Conservation (phyloP, 2,888 invertebrate species). For the Yponomeuta plumbellus region DNA sequence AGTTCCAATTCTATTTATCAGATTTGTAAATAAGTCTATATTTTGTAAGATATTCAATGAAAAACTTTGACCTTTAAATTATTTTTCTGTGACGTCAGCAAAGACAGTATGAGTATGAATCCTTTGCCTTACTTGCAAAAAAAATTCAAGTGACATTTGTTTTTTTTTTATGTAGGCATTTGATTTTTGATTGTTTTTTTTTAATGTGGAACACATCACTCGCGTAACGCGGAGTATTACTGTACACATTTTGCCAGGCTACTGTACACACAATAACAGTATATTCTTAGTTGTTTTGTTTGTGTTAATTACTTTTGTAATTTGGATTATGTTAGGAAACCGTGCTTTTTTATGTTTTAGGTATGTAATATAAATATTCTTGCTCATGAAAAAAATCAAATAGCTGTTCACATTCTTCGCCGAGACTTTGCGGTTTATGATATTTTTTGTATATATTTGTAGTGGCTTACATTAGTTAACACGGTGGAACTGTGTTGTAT, state of each 20-base stretch:
- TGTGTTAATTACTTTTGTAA: not conserved
- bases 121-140: too few species aligned
- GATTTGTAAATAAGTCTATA: too few species aligned
- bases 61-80: too few species aligned
- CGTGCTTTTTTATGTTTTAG: not conserved
- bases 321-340: not conserved
- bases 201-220: too few species aligned
- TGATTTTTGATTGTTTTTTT: too few species aligned
- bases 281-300: not conserved
- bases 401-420: not conserved
- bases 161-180: too few species aligned
- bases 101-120: too few species aligned
- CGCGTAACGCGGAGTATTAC: too few species aligned
- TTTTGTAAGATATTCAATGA: too few species aligned
- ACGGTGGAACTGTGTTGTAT: not conserved
- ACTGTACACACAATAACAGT: not conserved
- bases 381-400: not conserved
- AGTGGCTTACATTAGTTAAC: not conserved
- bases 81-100: too few species aligned
- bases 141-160: too few species aligned
- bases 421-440: not conserved
- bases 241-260: not conserved
- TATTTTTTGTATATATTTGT: not conserved
- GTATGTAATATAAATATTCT: not conserved
- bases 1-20: too few species aligned